These are phyloP conservation scores for Leistus spinibarbis DNA, from an alignment of 2,888 invertebrate species.

Conservation along the genomic window DNA sequence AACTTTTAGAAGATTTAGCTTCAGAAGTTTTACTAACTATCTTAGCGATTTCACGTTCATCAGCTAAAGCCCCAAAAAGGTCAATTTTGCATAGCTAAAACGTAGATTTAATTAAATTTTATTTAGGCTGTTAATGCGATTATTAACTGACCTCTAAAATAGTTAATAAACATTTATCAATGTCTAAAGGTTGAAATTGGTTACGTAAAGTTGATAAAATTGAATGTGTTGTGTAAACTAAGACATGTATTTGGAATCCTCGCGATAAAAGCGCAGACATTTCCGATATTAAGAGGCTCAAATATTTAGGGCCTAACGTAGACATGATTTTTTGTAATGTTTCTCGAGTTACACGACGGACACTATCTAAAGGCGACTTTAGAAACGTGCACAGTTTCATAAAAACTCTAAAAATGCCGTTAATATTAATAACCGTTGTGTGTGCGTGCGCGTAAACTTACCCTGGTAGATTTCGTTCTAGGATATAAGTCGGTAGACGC, in stretches of 20 bases:
- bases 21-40: conserved; percentile 81
- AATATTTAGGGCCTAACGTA: conserved; percentile 81
- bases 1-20: conserved; percentile 85
- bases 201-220: conserved; percentile 76
- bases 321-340: conserved; percentile 91
- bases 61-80: conserved; percentile 83
- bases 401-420: conserved; percentile 80
- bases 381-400: conserved; percentile 90
- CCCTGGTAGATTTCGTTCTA: conserved; percentile 83
- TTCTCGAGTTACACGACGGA: conserved; percentile 83
- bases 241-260: conserved; percentile 93
- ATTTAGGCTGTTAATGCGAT: neutral
- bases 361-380: conserved; percentile 85
- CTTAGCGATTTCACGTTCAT: conserved; percentile 90
- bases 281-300: conserved; percentile 79
- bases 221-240: conserved; percentile 86
- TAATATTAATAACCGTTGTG: conserved; percentile 49
- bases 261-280: conserved; percentile 79
- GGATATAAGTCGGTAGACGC: conserved; percentile 76
- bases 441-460: conserved; percentile 57
- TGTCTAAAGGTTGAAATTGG: conserved; percentile 73
- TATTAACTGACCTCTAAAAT: conserved; percentile 69
- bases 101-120: conserved; percentile 40
- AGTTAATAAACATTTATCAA: conserved; percentile 78
- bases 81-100: conserved; percentile 79